Base-by-base conservation (phyloP, 2,797 vertebrate species). In the Lithobates pipiens region DNA sequence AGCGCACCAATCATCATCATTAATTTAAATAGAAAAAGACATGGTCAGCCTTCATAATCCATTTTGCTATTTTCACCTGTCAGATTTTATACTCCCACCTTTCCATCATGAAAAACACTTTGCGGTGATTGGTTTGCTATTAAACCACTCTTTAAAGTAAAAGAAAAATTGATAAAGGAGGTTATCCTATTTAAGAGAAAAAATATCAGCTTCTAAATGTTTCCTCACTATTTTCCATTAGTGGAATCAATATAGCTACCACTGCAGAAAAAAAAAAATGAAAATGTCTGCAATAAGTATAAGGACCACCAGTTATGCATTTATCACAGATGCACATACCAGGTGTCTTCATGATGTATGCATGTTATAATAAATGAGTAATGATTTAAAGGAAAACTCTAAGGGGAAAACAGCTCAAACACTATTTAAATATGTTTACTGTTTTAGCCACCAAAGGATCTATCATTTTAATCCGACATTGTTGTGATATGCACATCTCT, bases 101-200 rank as follows among this genome's bases (percentile, higher is more conserved):
- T 29, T 67, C 25, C 65, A 67, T 67, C 65, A 27, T 1, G n/a
- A 25, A 10, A 67, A 67, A 67, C 65, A 76, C 15, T 50, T 34
- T 77, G 32, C 65, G 2, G 29, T 36, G 57, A 63, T 77, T 77
- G 23, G 61, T 77, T 39, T 36, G n/a, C 63, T 61, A n/a, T 63
- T 65, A 63, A 36, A 50, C 57, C 21, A 18, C 23, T n/a, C 36
- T 39, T 36, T 6, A 77, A 39, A n/a, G 36, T 8, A 16, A 77
- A 39, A n/a, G 21, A 5, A 25, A 23, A 23, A 15, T n/a, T 77
- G 29, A 76, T 34, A 21, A 54, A 39, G 3, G 50, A 76, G 46
- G 9, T 61, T 27, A 36, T 61, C 57, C 34, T 76, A 42, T 65
- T 32, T 39, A 25, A 25, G 13, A 16, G 23, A 77, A 50, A 34